Conservation (phyloP, 2,113 vertebrate genomes). For the Ardeotis arabs region DNA sequence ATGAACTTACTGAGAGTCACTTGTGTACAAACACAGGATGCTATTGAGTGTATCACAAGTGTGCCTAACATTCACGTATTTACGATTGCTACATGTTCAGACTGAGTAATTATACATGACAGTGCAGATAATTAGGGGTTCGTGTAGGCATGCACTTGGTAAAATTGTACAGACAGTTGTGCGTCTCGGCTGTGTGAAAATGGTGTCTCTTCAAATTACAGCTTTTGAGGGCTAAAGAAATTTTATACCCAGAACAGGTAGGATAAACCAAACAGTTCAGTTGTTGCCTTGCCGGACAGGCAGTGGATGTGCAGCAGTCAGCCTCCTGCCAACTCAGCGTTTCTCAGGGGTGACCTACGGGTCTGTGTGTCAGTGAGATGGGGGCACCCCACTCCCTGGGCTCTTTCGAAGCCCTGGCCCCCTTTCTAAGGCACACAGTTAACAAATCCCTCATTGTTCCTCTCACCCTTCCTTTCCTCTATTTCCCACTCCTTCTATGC, state of each 20-base stretch:
- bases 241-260: background rate
- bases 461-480: background rate
- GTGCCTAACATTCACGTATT: constrained; percentile 16
- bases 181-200: background rate
- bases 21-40: background rate
- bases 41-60: background rate
- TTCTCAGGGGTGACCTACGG: background rate
- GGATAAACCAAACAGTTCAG: background rate
- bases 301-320: background rate
- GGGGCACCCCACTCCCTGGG: background rate
- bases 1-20: background rate
- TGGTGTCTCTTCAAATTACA: background rate
- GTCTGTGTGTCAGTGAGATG: background rate
- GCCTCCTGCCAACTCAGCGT: accelerated
- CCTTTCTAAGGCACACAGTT: background rate
- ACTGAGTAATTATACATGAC: constrained; percentile 27
- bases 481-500: background rate
- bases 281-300: background rate
- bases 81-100: background rate
- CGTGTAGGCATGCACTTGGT: background rate
- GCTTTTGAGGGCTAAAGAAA: background rate
- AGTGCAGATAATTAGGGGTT: constrained; percentile 33
- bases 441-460: background rate
- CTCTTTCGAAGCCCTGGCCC: background rate
- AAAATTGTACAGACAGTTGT: background rate